Conservation (phyloP, 2,113 vertebrate genomes). For the Herpailurus yagouaroundi region DNA sequence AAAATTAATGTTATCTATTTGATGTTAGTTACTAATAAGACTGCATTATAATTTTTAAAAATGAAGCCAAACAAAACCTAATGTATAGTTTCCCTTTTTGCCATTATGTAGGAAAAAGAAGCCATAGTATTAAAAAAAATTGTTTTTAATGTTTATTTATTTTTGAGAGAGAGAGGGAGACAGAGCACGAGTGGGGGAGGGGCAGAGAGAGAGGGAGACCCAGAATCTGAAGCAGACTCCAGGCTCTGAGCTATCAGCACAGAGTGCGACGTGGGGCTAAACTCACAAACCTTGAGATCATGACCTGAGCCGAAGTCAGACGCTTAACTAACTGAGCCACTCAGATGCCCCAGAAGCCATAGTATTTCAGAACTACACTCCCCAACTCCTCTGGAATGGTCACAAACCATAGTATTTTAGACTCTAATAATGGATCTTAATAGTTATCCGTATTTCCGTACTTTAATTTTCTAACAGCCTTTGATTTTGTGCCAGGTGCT, state of each 20-base stretch:
- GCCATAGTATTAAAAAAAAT: background rate
- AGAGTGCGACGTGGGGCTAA: no score
- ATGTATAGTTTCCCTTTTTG: background rate
- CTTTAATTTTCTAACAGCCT: background rate
- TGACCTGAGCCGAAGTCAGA: no score
- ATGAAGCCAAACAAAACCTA: background rate
- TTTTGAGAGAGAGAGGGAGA: no score
- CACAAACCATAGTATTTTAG: background rate
- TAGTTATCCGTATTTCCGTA: background rate
- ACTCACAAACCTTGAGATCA: no score
- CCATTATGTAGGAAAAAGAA: background rate
- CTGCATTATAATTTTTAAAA: background rate
- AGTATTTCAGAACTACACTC: no score
- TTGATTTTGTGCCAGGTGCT: background rate
- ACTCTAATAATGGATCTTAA: background rate
- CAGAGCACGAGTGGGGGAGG: no score
- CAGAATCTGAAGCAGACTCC: no score
- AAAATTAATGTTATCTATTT: conserved; percentile 19
- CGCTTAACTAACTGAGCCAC: no score
- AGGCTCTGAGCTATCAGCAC: no score
- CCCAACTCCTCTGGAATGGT: no score
- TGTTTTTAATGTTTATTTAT: no score
- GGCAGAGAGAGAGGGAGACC: no score
- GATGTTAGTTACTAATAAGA: conserved; percentile 33
- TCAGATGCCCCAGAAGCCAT: background rate